These are phyloP conservation scores for Shargacucullia verbasci DNA, from an alignment of 2,888 invertebrate species.

Conservation along the genomic window DNA sequence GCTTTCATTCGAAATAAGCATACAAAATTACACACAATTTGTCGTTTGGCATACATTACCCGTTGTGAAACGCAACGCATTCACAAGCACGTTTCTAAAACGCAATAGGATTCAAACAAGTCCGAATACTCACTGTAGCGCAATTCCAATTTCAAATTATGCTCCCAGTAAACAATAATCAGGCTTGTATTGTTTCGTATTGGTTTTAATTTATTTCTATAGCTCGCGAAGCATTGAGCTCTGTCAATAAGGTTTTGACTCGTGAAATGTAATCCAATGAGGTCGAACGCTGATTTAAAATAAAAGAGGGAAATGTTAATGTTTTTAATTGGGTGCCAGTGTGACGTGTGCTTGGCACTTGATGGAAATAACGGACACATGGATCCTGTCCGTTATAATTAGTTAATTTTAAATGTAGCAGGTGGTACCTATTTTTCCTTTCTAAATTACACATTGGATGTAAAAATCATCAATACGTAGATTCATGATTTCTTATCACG, in stretches of 20 bases:
- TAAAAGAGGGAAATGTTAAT: conserved; percentile 25
- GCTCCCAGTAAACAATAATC: conserved; percentile 45
- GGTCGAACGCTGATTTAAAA: conserved; percentile 30
- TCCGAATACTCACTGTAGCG: conserved; percentile 17
- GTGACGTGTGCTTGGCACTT: conserved; percentile 17
- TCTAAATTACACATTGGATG: no score
- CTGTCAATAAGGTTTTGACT: conserved; percentile 33
- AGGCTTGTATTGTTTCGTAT: conserved; percentile 31
- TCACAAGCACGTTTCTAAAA: conserved; percentile 20
- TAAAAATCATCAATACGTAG: no score
- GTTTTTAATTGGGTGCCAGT: conserved; percentile 42
- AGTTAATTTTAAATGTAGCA: no score
- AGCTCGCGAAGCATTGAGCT: conserved; percentile 19
- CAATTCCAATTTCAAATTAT: conserved; percentile 41
- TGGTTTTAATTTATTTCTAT: conserved; percentile 34
- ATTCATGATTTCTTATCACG: no score
- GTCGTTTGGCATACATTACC: conserved; percentile 31
- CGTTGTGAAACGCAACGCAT: conserved; percentile 12
- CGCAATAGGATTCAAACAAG: conserved; percentile 23
- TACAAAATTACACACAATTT: conserved; percentile 31
- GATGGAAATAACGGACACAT: conserved; percentile 16
- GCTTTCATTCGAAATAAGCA: conserved; percentile 35
- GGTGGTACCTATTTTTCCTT: no score
- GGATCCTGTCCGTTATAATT: background rate
- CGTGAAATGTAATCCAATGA: conserved; percentile 29